Evolutionary conservation across 2,113 vertebrate genomes (phyloP).

Genomic region (Rostratula benghalensis): DNA sequence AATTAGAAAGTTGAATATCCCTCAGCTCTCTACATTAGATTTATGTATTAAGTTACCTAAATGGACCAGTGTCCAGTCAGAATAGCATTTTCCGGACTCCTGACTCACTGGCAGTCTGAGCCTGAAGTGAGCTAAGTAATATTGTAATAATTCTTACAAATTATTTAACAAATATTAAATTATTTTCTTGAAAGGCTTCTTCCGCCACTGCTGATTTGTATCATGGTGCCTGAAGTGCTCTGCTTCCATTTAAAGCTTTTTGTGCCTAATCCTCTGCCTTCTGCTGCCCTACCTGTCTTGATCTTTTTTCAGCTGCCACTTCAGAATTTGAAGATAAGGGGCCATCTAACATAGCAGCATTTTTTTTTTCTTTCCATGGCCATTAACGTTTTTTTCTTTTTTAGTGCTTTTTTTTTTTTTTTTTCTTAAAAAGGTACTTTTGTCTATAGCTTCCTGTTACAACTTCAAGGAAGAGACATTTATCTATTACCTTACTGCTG

Average conservation of each 20-base stretch:
- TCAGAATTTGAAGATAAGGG: constrained; percentile 63
- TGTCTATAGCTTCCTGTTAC: constrained; percentile 46
- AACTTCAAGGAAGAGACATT: constrained; percentile 42
- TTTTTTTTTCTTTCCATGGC: constrained; percentile 38
- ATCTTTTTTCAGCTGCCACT: constrained; percentile 52
- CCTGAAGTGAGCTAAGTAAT: constrained; percentile 28
- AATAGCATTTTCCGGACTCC: constrained; percentile 1
- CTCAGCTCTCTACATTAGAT: constrained; percentile 21
- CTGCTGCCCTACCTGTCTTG: constrained; percentile 38
- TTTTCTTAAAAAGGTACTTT: neutral
- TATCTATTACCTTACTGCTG: constrained; percentile 31
- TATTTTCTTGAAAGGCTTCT: constrained; percentile 58
- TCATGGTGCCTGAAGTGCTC: constrained; percentile 7
- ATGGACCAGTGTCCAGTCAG: constrained; percentile 28
- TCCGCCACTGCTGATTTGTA: constrained; percentile 21
- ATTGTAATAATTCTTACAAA: constrained; percentile 48
- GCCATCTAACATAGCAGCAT: constrained; percentile 18
- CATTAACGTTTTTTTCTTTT: constrained; percentile 57
- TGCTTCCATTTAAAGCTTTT: constrained; percentile 46
- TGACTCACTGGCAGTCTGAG: neutral
- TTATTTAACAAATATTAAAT: constrained; percentile 55
- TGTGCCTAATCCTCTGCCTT: neutral
- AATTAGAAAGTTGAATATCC: constrained; percentile 28
- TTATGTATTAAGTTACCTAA: constrained; percentile 46
- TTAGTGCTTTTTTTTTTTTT: neutral